Base-by-base conservation (phyloP, 2,113 vertebrate genomes). In the Nothocercus nigrocapillus region DNA sequence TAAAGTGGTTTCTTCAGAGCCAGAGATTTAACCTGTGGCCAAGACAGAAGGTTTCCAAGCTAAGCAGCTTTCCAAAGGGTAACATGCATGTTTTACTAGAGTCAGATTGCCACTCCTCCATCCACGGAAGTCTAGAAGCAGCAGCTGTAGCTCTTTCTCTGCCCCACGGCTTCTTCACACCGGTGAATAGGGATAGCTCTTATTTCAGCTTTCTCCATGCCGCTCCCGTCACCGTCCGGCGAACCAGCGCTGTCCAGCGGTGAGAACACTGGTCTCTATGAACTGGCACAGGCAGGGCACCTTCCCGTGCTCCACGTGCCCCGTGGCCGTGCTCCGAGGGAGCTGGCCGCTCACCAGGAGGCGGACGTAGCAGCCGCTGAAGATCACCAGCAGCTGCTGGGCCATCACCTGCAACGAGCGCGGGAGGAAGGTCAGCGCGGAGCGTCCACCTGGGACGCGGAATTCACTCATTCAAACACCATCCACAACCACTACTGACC, bases 241-340 rank as follows among this genome's bases (percentile, higher is more conserved):
- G 83, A 44, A 83, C 1, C 96, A 97, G 82, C 96, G 82, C 21
- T 28, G 89, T 14, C n/a, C 88, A 1, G 85, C 21, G 12, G 73
- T 74, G 30, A 98, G 87, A 32, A 73, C 12, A 1, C 94, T 81
- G 47, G 27, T 67, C 93, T 97, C 82, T 38, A 98, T 97, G 89
- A 98, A 97, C 82, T 98, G 98, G 91, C 98, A 98, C 19, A 88
- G 97, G 18, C 98, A 98, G 3, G 98, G 98, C 2, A 91, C 0
- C 1, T 67, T 66, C 22, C 94, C 78, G 24, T 94, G 90, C 18
- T 93, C 96, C 16, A 89, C 47, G 36, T 98, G 98, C 3, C 96
- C 93, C 17, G 78, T 69, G 2, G 64, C 42, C 40, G 32, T 0
- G 0, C 76, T 49, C 56, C n/a, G 56, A 4, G 98, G 98, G 6